Evolutionary conservation across 2,888 invertebrate species (phyloP).

Genomic region (Aphidius colemani): DNA sequence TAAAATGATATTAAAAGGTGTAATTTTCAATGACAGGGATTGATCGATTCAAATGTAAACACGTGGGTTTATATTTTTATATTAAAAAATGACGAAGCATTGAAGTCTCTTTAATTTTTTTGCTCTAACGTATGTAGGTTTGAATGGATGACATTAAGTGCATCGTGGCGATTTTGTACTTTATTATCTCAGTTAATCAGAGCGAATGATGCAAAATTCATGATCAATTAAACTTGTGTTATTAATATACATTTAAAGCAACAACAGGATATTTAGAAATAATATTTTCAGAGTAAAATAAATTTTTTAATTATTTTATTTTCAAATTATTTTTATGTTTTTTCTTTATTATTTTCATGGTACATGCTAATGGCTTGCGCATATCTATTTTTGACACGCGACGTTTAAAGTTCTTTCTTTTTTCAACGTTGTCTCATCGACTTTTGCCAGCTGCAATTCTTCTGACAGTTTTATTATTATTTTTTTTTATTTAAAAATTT

Average conservation of each 20-base stretch:
- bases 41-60: constrained; percentile 3
- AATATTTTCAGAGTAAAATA: too few relatives aligned
- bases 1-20: neutral
- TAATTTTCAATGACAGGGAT: neutral
- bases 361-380: constrained; percentile 7
- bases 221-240: neutral
- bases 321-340: constrained; percentile 4
- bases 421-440: constrained; percentile 14
- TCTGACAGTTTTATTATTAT: neutral
- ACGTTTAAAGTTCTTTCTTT: constrained; percentile 6
- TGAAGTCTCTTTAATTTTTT: neutral
- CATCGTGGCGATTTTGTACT: neutral
- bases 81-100: neutral
- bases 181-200: too few relatives aligned
- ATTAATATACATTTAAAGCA: too few relatives aligned
- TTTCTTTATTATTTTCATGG: constrained; percentile 6
- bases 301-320: neutral
- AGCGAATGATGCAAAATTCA: neutral
- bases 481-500: constrained; percentile 3
- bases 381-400: constrained; percentile 15
- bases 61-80: neutral
- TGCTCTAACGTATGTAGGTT: neutral
- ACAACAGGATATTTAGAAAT: too few relatives aligned
- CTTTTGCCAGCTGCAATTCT: constrained; percentile 16
- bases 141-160: neutral